These are phyloP conservation scores for Colius striatus DNA, from an alignment of 2,113 vertebrate genomes.

Conservation along the genomic window DNA sequence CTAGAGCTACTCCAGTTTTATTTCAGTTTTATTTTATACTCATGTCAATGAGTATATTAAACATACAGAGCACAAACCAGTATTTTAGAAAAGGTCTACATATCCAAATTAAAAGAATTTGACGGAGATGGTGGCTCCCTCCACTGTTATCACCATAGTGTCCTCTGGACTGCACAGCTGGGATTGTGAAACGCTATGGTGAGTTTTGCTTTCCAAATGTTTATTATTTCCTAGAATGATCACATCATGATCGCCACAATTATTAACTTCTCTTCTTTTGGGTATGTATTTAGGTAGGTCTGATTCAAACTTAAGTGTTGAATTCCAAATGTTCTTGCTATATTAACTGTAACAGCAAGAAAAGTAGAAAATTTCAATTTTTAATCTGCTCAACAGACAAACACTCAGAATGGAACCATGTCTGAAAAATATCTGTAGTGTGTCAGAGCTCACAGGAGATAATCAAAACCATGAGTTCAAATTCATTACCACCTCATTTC, in stretches of 20 bases:
- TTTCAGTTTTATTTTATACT: no score
- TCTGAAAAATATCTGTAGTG: background rate
- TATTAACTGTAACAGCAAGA: background rate
- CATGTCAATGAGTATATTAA: background rate
- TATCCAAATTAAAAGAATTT: background rate
- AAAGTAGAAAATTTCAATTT: background rate
- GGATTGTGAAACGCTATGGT: rapidly evolving
- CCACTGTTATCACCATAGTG: background rate
- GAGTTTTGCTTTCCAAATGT: background rate
- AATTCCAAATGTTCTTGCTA: background rate
- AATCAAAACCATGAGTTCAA: conserved; percentile 31
- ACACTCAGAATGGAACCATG: background rate
- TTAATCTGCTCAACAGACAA: background rate
- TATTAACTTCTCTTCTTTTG: background rate
- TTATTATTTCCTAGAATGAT: background rate
- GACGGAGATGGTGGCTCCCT: background rate
- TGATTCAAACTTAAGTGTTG: background rate
- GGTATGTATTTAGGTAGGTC: background rate
- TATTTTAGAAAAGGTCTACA: background rate
- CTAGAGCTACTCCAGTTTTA: background rate
- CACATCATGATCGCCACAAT: background rate
- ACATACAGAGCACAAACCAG: background rate
- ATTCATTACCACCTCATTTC: conserved; percentile 56
- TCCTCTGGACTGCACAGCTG: background rate
- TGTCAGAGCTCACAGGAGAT: background rate